A percentile compares a stretch with the other conserved stretches of the same genome.
phyloP scores from a whole-genome alignment of 1,140 invertebrate genomes.

The Myzus persicae region DNA sequence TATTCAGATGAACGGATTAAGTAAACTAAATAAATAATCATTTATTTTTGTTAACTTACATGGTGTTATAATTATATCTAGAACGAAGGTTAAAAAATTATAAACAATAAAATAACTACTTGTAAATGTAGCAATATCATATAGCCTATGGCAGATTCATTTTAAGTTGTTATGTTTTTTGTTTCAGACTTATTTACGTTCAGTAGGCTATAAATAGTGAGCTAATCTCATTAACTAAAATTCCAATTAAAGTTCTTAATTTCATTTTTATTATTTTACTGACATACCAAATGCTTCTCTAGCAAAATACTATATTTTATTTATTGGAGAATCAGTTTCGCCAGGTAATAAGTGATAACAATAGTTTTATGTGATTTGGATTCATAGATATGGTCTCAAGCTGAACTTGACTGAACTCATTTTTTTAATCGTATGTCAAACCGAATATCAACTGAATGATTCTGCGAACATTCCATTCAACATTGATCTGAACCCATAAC shows the following conservation, averaged over 20 bases:
- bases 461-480: no score
- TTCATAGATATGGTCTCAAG: no score
- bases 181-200: not conserved
- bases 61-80: not conserved
- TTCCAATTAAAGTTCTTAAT: not conserved
- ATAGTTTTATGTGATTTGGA: no score
- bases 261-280: not conserved
- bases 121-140: not conserved
- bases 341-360: not conserved
- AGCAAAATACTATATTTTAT: not conserved
- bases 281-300: not conserved
- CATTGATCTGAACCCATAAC: no score
- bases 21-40: not conserved
- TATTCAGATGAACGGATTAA: not conserved
- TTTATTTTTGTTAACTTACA: not conserved
- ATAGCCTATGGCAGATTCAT: not conserved
- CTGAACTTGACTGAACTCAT: no score
- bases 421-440: no score
- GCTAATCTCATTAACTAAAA: not conserved
- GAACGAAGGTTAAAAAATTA: not conserved
- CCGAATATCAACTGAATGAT: no score
- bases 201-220: not conserved
- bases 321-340: not conserved
- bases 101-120: not conserved
- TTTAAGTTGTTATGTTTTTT: not conserved